Evolutionary conservation across 2,113 vertebrate genomes (phyloP).

Genomic region (Collichthys lucidus): DNA sequence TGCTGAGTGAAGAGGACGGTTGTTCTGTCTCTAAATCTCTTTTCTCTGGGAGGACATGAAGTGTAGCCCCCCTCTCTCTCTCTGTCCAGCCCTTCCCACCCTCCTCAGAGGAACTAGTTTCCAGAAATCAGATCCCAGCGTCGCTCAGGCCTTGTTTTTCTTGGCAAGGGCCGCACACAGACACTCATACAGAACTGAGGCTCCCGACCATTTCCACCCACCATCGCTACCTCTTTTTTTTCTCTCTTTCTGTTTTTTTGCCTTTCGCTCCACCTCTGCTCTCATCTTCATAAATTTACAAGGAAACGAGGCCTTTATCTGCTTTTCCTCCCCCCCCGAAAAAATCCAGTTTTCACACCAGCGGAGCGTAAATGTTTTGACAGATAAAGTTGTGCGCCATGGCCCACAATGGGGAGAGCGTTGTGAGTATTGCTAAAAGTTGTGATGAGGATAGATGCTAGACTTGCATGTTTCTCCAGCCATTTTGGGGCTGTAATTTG

Average conservation of each 20-base stretch:
- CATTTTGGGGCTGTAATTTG: slow-evolving; percentile 76
- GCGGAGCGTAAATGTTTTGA: slow-evolving; percentile 18
- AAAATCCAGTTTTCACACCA: slow-evolving; percentile 42
- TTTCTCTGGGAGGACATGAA: slow-evolving; percentile 52
- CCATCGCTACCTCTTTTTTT: slow-evolving; percentile 29
- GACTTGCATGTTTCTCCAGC: slow-evolving; percentile 71
- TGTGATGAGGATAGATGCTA: slow-evolving; percentile 52
- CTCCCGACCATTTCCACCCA: slow-evolving; percentile 72
- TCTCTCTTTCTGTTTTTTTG: not conserved
- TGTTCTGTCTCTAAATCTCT: slow-evolving; percentile 35
- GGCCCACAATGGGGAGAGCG: slow-evolving; percentile 34
- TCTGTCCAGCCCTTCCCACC: slow-evolving; percentile 12
- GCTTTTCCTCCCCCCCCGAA: slow-evolving; percentile 2
- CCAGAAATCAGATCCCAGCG: slow-evolving; percentile 88
- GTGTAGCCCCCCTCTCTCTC: slow-evolving; percentile 19
- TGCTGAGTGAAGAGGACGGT: slow-evolving; percentile 23
- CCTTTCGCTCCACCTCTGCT: slow-evolving; percentile 21
- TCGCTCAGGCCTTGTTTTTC: slow-evolving; percentile 87
- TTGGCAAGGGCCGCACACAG: slow-evolving; percentile 83
- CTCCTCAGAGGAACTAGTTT: slow-evolving; percentile 77
- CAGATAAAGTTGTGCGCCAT: slow-evolving; percentile 46
- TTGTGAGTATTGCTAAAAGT: not conserved
- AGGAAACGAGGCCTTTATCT: slow-evolving; percentile 65
- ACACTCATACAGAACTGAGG: slow-evolving; percentile 83
- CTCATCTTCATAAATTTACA: slow-evolving; percentile 64